Evolutionary conservation across 1,140 invertebrate genomes (phyloP), one percentile per base, ranked within the genome.

Genomic region (Trichonephila inaurata): DNA sequence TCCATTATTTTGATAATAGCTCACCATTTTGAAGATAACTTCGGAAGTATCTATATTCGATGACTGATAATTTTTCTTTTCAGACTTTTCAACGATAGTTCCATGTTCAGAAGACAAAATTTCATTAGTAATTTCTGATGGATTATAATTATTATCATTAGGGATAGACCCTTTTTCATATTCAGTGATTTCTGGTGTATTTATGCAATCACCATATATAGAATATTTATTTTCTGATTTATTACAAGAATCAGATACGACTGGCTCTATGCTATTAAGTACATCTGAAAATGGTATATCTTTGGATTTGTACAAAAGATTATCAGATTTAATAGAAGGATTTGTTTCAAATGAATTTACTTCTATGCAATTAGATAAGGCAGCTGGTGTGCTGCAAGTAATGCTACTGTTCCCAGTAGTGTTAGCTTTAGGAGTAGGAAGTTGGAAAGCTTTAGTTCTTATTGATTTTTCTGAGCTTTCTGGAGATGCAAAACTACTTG

Each of bases 401-500:
- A 77, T 77, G 28, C 28, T 77, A 77, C 28, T 77, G 28, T 33
- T 60, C 8, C 5, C 2, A 40, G 58, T 19, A 33, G 28, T 64
- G 14, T 62, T 28, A 40, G 62, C 16, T 33, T 28, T 28, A n/a
- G 60, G 14, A 61, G 58, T 10, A 24, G 24, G 18, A 19, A 64
- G 28, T 33, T 60, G 85, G 85, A 60, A 28, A 33, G 72, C 40
- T 61, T 91, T 61, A 82, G 89, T 81, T 40, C 72, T 61, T 18
- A 61, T 19, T 10, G 89, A 91, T 44, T 91, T 91, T 62, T 91
- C 89, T 12, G 92, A 93, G 21, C 86, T 93, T 44, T 77, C 60
- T 7, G 85, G 85, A 28, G 92, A 93, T 28, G 92, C 33, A 61
- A 88, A 60, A 64, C 85, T 93, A 51, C 92, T 87, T 24, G 91